Base-by-base conservation (phyloP, 2,797 vertebrate genomes). In the Semaprochilodus insignis region DNA sequence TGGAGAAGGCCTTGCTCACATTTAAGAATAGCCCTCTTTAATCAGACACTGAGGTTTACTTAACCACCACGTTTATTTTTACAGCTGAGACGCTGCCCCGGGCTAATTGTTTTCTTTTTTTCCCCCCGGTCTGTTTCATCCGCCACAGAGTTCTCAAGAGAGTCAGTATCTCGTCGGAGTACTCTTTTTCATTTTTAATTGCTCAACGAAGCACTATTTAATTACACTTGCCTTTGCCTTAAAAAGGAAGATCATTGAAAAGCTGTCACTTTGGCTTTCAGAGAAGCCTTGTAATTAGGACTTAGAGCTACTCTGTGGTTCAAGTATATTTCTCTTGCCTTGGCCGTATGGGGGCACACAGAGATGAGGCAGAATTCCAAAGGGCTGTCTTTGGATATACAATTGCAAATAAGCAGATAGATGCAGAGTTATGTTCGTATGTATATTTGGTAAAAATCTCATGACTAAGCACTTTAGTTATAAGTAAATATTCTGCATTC, bases 41-140 rank as follows among this genome's bases (percentile, higher is more conserved):
- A 93, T 93, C 91, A 92, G 88, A 92, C 88, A 88, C 88, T 66
- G 78, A 81, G 76, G 88, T 92, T 94, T 91, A 86, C 90, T 93
- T 92, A 91, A 91, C 87, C 88, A 88, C 87, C 40, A 3, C 86
- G 86, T 94, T 93, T 93, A 92, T 93, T 93, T 94, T 93, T 93
- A 91, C 90, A 93, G 93, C 90, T 90, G 59, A 87, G 90, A 90
- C 87, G 78, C 92, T 92, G 88, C 91, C 92, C 27, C 71, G 78
- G 89, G 90, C 92, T 94, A 93, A 94, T 93, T 44, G 84, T 83
- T 82, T 83, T 85, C 73, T 52, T 81, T 85, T 83, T 70, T 52
- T 5, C 27, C 86, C 87, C 71, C 77, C 85, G 84, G 36, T 86
- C 44, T 85, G 44, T 82, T 91, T 94, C 93, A 31, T 91, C 91